These are phyloP conservation scores for Drosophila biarmipes DNA, from an alignment of 1,140 invertebrate species.

Conservation along the genomic window DNA sequence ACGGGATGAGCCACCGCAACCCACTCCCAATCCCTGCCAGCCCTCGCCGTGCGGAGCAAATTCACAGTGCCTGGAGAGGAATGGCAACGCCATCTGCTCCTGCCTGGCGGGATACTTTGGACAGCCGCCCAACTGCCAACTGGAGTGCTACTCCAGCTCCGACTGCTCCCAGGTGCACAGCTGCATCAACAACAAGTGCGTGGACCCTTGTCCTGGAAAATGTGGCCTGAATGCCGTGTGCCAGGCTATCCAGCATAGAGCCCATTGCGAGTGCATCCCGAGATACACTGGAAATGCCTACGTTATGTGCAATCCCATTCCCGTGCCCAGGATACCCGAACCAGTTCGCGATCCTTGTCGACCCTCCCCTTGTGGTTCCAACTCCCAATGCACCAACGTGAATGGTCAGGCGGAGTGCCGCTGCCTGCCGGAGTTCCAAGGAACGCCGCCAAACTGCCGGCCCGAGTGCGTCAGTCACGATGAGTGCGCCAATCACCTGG, in stretches of 20 bases:
- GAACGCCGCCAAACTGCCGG: slow-evolving; percentile 88
- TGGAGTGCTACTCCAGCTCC: slow-evolving; percentile 91
- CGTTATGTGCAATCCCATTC: slow-evolving; percentile 89
- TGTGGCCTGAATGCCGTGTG: slow-evolving; percentile 92
- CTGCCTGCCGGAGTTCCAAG: slow-evolving; percentile 87
- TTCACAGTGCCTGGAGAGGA: slow-evolving; percentile 89
- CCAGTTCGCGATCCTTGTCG: slow-evolving; percentile 86
- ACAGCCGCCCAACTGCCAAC: slow-evolving; percentile 89
- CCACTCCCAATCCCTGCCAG: slow-evolving; percentile 87
- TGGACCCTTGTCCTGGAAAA: slow-evolving; percentile 91
- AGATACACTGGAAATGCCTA: slow-evolving; percentile 92
- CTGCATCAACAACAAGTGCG: slow-evolving; percentile 91
- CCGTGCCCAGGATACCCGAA: slow-evolving; percentile 86
- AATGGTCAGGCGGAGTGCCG: slow-evolving; percentile 87
- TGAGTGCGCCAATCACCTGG: slow-evolving; percentile 87
- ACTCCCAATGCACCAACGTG: slow-evolving; percentile 89
- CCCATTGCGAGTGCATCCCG: slow-evolving; percentile 89
- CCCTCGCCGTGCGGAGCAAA: slow-evolving; percentile 92
- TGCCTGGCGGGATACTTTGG: slow-evolving; percentile 90
- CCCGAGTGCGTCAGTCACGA: slow-evolving; percentile 88
- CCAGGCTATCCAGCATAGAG: slow-evolving; percentile 89
- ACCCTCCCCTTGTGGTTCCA: slow-evolving; percentile 91
- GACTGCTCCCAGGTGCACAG: slow-evolving; percentile 89
- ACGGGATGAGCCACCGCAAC: slow-evolving; percentile 45
- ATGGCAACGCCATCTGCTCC: slow-evolving; percentile 90